Evolutionary conservation across 2,888 invertebrate genomes (phyloP).

Genomic region (Strigamia maritima): DNA sequence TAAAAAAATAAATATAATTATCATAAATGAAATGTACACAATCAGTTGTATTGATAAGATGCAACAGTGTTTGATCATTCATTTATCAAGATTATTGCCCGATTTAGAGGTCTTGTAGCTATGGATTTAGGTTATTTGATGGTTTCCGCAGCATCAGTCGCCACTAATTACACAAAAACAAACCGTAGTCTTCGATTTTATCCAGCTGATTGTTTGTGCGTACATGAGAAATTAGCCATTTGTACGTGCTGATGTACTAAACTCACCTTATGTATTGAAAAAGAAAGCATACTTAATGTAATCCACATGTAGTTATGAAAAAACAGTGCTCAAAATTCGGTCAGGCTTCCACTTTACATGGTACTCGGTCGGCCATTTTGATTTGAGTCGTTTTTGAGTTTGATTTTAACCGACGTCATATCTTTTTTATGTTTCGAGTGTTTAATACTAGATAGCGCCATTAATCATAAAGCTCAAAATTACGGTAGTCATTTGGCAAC

Average conservation of each 20-base stretch:
- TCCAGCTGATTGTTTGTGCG: not conserved
- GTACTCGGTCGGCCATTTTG: slow-evolving; percentile 9
- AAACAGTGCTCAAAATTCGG: not conserved
- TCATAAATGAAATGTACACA: not conserved
- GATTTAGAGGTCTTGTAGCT: too few relatives aligned
- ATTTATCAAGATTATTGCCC: not conserved
- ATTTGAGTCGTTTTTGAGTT: slow-evolving; percentile 1
- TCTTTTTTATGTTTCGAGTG: not conserved
- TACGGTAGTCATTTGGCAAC: not conserved
- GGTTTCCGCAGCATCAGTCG: not conserved
- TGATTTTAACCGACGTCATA: not conserved
- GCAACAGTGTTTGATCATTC: not conserved
- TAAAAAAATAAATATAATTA: too few relatives aligned
- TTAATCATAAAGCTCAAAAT: not conserved
- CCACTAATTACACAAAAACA: not conserved
- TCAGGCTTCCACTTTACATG: slow-evolving; percentile 20
- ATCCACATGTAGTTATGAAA: not conserved
- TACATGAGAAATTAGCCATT: not conserved
- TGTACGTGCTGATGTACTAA: not conserved
- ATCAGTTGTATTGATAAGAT: too few relatives aligned
- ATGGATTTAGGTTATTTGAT: not conserved
- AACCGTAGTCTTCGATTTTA: not conserved
- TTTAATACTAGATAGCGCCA: not conserved
- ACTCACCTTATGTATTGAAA: not conserved
- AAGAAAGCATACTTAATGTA: not conserved